phyloP scores from a whole-genome alignment of 2,797 vertebrate genomes.

The Squalus acanthias region DNA sequence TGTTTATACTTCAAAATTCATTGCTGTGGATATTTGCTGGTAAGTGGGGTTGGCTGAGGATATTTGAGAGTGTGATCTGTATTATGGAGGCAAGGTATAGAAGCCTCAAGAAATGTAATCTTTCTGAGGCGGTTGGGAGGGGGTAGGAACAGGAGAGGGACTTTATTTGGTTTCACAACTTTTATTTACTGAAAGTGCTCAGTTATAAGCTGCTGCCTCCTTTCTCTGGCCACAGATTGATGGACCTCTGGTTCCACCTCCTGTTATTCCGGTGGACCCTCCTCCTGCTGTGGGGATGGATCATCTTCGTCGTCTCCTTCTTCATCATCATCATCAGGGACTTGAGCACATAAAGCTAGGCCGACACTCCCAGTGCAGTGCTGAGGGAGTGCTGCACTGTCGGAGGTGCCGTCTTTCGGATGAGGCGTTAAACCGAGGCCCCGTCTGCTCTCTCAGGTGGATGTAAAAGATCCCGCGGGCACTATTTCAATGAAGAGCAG shows the following conservation, averaged over 20 bases:
- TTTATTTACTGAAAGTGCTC: not conserved
- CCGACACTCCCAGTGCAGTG: no score
- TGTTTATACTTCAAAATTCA: not conserved
- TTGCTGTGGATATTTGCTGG: not conserved
- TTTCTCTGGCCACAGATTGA: not conserved
- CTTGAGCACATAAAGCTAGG: no score
- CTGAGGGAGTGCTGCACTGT: no score
- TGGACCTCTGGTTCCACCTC: not conserved
- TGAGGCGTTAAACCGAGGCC: no score
- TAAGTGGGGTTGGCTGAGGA: not conserved
- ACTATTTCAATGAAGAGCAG: no score
- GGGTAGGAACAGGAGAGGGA: not conserved
- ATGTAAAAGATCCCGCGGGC: no score
- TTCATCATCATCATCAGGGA: not conserved
- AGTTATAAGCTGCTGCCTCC: not conserved
- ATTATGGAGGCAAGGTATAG: not conserved
- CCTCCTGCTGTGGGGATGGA: not conserved
- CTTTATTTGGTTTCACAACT: not conserved
- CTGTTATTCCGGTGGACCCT: no score
- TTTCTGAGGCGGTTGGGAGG: not conserved
- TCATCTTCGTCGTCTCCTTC: not conserved
- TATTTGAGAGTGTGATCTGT: no score
- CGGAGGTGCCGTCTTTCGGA: no score
- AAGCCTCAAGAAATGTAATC: not conserved
- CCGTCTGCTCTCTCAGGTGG: no score